Base-by-base conservation (phyloP, 2,888 invertebrate species). In the Orthosia gothica region DNA sequence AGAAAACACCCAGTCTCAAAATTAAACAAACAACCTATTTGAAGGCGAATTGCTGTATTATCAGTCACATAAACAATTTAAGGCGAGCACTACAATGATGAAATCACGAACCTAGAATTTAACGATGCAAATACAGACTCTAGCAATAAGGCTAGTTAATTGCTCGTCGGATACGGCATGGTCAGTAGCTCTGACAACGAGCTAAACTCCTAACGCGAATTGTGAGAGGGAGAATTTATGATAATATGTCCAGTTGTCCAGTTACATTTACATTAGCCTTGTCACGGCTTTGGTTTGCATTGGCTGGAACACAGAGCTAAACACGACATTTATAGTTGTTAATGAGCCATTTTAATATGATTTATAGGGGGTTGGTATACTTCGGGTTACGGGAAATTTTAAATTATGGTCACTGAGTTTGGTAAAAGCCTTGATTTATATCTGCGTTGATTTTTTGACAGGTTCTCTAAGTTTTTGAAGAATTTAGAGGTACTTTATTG, bases 171-270 rank as follows among this genome's bases (percentile, higher is more conserved):
- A 65, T 79, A 63, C 47, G 65, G 26, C 23, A 65, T 65, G 69
- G 68, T 76, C 70, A 75, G 63, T 62, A n/a, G 52, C 49, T 50
- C 50, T 74, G 63, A 68, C 84, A 83, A 78, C 79, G 68, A 80
- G 59, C 67, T 72, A 69, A 81, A 79, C 70, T 70, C 45, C 57
- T 73, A 73, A 50, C 32, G 26, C 18, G n/a, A 65, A 79, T 65
- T 67, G 59, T 64, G 59, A 83, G 50, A 47, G 66, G 16, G 23
- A 55, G 20, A 82, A 79, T 66, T 82, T 76, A 65, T 79, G 77
- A 62, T 69, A 79, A 81, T 68, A 76, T 61, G 76, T 65, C 68
- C 50, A 50, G 50, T 66, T 72, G 80, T 80, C 62, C 55, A 57
- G 23, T 74, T 64, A 80, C 40, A 80, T 58, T 61, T 52, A 66